Base-by-base conservation (phyloP, 2,888 invertebrate species). In the Dioctria linearis region DNA sequence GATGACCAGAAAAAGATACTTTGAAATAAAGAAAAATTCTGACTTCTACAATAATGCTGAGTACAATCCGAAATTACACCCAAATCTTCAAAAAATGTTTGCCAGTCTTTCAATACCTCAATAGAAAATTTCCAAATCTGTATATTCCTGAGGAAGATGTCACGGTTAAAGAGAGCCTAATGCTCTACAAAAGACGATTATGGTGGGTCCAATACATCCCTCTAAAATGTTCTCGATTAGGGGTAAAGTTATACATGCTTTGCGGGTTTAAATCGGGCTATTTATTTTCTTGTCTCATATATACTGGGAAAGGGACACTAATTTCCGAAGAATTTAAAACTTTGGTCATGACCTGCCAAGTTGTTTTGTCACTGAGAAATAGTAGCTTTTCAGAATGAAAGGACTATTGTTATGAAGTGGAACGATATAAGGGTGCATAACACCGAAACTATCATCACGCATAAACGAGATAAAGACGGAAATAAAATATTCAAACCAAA, bases 131-230 rank as follows among this genome's bases (percentile, higher is more conserved):
- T 66, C 3, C 42, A 8, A 42, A 1, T 76, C 37, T 78, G 39
- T 67, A 76, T 46, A 83, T 76, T 43, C 83, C 82, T 2, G 82
- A 83, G 49, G 51, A 69, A 61, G 80, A 83, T 46, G 54, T 83
- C 40, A 82, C 80, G 5, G 81, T 83, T 71, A 83, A 83, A 73
- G 83, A 83, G 66, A 83, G 84, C 69, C 57, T 83, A 39, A 80
- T 84, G 79, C 78, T 83, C n/a, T 83, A 73, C 71, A 83, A 82
- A 81, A 83, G 83, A 54, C 66, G 84, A 39, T 61, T 83, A 57
- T 61, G 80, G n/a, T 84, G 83, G 42, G 43, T n/a, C 5, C 66
- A 66, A 66, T 66, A 66, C 43, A 66, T 66, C 4, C 66, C 66
- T 5, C 40, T 66, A 42, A 66, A 42, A 66, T 42, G 66, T 42